phyloP scores from a whole-genome alignment of 1,140 invertebrate species.

The Sycophila sp. region DNA sequence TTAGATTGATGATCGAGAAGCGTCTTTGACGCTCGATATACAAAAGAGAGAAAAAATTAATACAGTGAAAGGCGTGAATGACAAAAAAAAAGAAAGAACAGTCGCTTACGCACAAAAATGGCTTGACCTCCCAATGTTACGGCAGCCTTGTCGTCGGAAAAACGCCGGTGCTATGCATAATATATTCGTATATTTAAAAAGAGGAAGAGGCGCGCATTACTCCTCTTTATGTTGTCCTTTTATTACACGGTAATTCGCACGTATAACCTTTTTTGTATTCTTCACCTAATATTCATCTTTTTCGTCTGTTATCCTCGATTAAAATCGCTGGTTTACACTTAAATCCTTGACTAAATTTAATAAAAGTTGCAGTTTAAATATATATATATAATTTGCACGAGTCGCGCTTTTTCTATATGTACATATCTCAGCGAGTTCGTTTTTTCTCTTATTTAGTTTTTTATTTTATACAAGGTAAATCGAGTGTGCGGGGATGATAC shows the following conservation, averaged over 20 bases:
- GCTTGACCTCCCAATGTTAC: no score
- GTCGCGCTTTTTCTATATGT: constrained; percentile 7
- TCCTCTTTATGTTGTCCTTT: neutral
- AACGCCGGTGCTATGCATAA: constrained; percentile 22
- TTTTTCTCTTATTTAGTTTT: no score
- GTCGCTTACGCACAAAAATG: no score
- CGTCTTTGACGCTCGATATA: no score
- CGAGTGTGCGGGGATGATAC: constrained; percentile 8
- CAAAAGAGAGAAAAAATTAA: no score
- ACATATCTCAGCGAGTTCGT: constrained; percentile 19
- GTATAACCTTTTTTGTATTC: neutral
- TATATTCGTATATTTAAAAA: constrained; percentile 40
- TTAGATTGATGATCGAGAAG: no score
- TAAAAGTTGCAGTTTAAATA: constrained; percentile 24
- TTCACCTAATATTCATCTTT: no score
- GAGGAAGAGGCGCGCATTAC: constrained; percentile 1
- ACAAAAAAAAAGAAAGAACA: no score
- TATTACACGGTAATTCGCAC: constrained; percentile 1
- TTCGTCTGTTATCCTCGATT: no score
- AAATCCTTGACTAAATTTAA: constrained; percentile 13
- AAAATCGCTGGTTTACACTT: constrained; percentile 7
- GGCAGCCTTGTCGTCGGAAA: no score
- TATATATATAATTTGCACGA: no score
- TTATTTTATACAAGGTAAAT: constrained; percentile 28
- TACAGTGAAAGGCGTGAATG: neutral